Conservation (phyloP, 2,113 vertebrate species). For the Phoenicopterus ruber region DNA sequence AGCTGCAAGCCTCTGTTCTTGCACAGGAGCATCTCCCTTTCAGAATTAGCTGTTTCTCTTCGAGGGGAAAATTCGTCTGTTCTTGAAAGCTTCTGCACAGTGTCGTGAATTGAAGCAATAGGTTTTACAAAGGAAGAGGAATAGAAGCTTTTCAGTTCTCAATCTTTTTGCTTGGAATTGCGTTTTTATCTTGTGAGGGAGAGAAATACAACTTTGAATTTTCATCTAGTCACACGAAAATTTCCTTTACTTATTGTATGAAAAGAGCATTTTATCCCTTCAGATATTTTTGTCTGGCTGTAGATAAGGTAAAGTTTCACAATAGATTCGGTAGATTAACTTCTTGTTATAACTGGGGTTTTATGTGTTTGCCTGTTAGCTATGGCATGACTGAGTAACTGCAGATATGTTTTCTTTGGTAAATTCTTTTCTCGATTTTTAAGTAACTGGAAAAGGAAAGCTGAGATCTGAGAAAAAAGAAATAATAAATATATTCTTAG, state of each 20-base stretch:
- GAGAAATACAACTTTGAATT: not conserved
- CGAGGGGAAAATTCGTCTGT: not conserved
- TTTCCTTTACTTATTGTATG: not conserved
- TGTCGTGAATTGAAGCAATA: not conserved
- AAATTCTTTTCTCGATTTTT: not conserved
- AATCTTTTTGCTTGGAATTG: not conserved
- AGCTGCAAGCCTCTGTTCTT: not conserved
- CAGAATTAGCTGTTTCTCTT: not conserved
- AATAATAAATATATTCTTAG: not conserved
- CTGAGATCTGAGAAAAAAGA: not conserved
- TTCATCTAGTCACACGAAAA: not conserved
- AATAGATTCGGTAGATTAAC: not conserved
- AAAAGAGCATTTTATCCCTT: not conserved
- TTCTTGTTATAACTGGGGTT: not conserved
- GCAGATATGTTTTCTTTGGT: not conserved
- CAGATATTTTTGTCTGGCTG: not conserved
- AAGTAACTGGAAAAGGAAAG: not conserved
- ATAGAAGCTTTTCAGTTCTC: not conserved
- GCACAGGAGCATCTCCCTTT: not conserved
- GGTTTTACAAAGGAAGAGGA: not conserved
- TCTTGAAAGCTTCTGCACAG: not conserved
- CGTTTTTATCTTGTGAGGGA: not conserved
- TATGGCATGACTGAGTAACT: not conserved
- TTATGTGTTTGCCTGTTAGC: not conserved
- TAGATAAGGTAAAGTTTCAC: not conserved